Evolutionary conservation across 2,113 vertebrate species (phyloP).

Genomic region (Hippocampus abdominalis): DNA sequence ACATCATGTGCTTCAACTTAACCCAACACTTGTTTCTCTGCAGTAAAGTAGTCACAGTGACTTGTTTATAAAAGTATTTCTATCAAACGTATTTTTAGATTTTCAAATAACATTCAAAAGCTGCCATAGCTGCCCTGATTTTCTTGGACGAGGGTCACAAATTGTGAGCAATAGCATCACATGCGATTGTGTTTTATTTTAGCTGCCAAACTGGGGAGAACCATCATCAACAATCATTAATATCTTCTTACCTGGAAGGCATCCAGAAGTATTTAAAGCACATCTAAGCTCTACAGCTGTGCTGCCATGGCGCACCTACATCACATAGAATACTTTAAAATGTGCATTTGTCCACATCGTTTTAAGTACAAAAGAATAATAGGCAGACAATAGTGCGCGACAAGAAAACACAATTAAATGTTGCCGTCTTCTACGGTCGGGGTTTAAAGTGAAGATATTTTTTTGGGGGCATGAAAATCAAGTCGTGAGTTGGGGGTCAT

Average conservation of each 20-base stretch:
- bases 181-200: slow-evolving; percentile 38
- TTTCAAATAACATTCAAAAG: neutral
- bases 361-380: neutral
- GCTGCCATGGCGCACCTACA: neutral
- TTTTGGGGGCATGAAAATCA: neutral
- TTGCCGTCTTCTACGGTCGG: slow-evolving; percentile 16
- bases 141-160: neutral
- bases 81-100: neutral
- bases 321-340: slow-evolving; percentile 7
- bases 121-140: neutral
- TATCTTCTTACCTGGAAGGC: slow-evolving; percentile 46
- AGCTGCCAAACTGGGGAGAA: slow-evolving; percentile 54
- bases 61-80: neutral
- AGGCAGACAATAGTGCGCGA: neutral
- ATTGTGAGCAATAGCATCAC: slow-evolving; percentile 26
- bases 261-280: slow-evolving; percentile 26
- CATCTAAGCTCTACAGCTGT: slow-evolving; percentile 7
- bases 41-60: neutral
- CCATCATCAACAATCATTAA: slow-evolving; percentile 45
- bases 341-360: neutral
- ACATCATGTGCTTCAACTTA: neutral
- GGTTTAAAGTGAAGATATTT: slow-evolving; percentile 10
- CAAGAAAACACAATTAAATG: neutral
- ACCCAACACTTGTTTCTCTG: neutral
- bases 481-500: slow-evolving; percentile 39